Conservation (phyloP, 2,888 invertebrate genomes). For the Aethes cnicana region DNA sequence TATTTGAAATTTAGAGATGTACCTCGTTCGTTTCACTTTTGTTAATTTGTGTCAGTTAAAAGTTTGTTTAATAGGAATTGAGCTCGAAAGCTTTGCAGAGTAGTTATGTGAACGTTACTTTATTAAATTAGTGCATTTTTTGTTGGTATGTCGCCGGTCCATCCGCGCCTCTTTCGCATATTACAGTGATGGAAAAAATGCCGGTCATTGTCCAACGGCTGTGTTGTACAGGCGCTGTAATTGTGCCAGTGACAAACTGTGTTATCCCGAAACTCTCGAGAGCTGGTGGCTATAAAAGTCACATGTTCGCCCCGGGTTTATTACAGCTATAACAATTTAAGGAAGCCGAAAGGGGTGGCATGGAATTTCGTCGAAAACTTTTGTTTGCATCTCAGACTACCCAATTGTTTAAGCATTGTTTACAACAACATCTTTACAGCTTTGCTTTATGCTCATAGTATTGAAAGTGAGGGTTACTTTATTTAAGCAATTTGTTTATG, state of each 20-base stretch:
- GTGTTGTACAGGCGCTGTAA: constrained; percentile 53
- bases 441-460: constrained; percentile 66
- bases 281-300: constrained; percentile 76
- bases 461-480: constrained; percentile 59
- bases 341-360: constrained; percentile 78
- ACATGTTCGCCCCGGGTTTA: constrained; percentile 74
- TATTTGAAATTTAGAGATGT: constrained; percentile 39
- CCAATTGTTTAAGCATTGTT: constrained; percentile 79
- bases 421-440: constrained; percentile 75
- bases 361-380: constrained; percentile 73
- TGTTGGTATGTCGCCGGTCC: neutral
- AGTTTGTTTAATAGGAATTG: constrained; percentile 33
- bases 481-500: constrained; percentile 55
- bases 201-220: constrained; percentile 52
- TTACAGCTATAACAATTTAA: constrained; percentile 80
- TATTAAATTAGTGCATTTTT: constrained; percentile 2
- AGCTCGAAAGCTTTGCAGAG: neutral
- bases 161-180: constrained; percentile 44
- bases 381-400: constrained; percentile 68
- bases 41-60: constrained; percentile 48
- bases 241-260: constrained; percentile 70
- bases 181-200: constrained; percentile 51
- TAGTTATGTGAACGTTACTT: too few species aligned
- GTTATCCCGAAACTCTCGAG: constrained; percentile 66
- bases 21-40: constrained; percentile 20